These are phyloP conservation scores for Carcina quercana DNA, from an alignment of 2,888 invertebrate genomes.

Conservation along the genomic window DNA sequence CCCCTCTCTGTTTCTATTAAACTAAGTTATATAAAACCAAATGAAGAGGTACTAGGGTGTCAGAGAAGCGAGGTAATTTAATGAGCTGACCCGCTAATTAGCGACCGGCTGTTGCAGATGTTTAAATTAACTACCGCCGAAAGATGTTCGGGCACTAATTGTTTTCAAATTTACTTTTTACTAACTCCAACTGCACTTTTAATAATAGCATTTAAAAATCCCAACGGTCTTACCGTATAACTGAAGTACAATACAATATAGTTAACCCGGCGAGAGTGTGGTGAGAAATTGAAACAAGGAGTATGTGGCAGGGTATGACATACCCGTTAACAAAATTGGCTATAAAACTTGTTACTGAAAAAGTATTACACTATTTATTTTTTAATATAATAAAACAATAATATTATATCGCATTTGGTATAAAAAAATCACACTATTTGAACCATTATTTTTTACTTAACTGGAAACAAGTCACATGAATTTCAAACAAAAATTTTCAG, in stretches of 20 bases:
- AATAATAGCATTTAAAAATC: no score
- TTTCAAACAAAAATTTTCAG: not conserved
- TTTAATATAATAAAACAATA: not conserved
- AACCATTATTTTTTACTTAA: not conserved
- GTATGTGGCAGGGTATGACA: not conserved
- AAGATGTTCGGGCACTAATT: constrained; percentile 16
- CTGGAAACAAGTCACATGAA: not conserved
- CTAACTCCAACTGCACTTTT: no score
- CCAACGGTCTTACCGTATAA: no score
- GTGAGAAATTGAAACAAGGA: no score
- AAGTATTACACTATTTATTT: not conserved
- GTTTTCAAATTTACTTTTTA: constrained; percentile 5
- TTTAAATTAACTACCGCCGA: constrained; percentile 42
- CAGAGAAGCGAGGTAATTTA: constrained; percentile 40
- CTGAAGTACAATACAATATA: no score
- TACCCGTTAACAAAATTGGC: not conserved
- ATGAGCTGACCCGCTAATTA: constrained; percentile 53
- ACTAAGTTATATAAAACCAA: no score
- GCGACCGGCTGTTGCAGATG: constrained; percentile 41
- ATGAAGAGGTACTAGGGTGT: constrained; percentile 19
- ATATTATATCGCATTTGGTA: not conserved
- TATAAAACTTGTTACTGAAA: not conserved
- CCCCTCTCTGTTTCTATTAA: no score
- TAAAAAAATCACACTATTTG: not conserved
- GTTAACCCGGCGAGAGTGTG: no score